A percentile compares a stretch with the other conserved stretches of the same genome.
phyloP scores from a whole-genome alignment of 2,888 invertebrate genomes.

The Thereva unica region DNA sequence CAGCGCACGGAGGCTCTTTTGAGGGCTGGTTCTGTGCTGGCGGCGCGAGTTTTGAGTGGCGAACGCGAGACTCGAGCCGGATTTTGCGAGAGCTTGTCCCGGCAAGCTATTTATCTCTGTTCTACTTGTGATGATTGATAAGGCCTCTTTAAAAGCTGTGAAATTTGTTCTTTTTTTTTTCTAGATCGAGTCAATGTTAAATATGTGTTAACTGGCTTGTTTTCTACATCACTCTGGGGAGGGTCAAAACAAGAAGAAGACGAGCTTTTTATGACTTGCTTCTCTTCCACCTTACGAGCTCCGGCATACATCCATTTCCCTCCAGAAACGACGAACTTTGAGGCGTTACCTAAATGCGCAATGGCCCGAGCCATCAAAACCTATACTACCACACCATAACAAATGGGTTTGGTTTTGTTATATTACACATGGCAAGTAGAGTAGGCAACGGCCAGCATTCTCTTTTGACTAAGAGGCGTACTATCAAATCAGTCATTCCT shows the following conservation, averaged over 20 bases:
- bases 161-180: constrained; percentile 29
- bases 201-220: constrained; percentile 33
- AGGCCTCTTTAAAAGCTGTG: constrained; percentile 27
- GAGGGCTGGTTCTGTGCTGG: no score
- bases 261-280: background rate
- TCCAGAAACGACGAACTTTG: constrained; percentile 18
- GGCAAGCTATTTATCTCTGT: constrained; percentile 27
- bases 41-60: background rate
- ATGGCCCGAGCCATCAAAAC: constrained; percentile 35
- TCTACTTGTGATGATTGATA: constrained; percentile 29
- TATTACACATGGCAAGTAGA: constrained; percentile 18
- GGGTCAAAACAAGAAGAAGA: constrained; percentile 20
- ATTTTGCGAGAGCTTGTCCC: constrained; percentile 7
- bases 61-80: background rate
- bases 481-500: constrained; percentile 58
- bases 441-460: constrained; percentile 16
- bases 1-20: no score
- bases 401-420: constrained; percentile 59
- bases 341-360: constrained; percentile 46
- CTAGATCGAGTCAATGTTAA: constrained; percentile 28
- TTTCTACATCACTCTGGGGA: constrained; percentile 24
- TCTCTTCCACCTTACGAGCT: constrained; percentile 6
- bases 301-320: constrained; percentile 14
- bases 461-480: constrained; percentile 54
- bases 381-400: constrained; percentile 49